Evolutionary conservation across 2,797 vertebrate genomes (phyloP), one percentile per base, ranked within the genome.

Genomic region (Takifugu rubripes): DNA sequence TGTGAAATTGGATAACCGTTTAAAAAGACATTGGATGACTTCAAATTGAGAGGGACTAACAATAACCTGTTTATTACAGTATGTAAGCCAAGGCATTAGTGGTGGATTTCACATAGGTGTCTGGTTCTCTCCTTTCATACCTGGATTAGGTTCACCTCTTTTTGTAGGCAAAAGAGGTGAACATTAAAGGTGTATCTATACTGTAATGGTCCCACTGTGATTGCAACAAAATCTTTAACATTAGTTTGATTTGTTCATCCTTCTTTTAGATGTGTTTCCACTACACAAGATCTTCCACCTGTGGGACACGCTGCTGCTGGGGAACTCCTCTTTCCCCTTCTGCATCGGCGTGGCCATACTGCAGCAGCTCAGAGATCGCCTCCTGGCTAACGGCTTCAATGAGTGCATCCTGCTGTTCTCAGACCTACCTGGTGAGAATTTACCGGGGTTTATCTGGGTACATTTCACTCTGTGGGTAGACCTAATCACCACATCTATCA

Each of bases 221-320:
- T 40, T 40, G 12, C 36, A 40, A 40, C 36, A 40, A 40, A 2
- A 40, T 14, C 33, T 40, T 40, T 14, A 1, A 40, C 21, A 40
- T 12, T 40, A 40, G 14, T 14, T 3, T 56, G 61, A 42, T 72
- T 59, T 59, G 10, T 64, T 51, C 4, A 40, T 12, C 10, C 12
- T 40, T 40, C 36, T 14, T 21, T 21, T 66, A 90, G 88, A 90
- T 67, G 87, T 90, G 61, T 90, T 88, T 64, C 88, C 97, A 9
- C 88, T 99, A 76, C 97, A 99, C 91, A 99, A 99, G 91, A 99
- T 99, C 83, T 99, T 99, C 79, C 97, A 99, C 88, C 84, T 99
- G 74, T 99, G 97, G 97, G 97, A 99, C 88, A 98, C 97, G 0
- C 87, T 99, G 49, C 88, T 99, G 5, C 91, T 99, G 80, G 97